Conservation (phyloP, 2,888 invertebrate species). For the Rotaria macrura region DNA sequence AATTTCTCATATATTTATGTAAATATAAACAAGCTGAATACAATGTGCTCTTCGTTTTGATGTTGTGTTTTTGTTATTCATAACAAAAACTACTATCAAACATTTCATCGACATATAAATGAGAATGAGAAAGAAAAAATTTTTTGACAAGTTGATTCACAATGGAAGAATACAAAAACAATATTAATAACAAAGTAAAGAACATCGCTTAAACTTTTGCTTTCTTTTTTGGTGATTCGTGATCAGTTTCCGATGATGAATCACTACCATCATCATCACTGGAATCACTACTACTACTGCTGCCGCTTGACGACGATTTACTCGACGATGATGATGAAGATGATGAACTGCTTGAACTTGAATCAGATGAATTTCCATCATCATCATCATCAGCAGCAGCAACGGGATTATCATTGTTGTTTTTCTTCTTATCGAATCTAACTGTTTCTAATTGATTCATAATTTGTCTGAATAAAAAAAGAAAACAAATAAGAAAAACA, state of each 20-base stretch:
- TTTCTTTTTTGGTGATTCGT: not conserved
- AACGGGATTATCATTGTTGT: not conserved
- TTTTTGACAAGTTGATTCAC: not conserved
- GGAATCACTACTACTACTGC: not conserved
- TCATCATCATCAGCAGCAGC: not conserved
- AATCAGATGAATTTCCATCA: not conserved
- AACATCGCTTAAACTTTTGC: not conserved
- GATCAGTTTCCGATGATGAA: not conserved
- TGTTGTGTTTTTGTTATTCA: not conserved
- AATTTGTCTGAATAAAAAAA: not conserved
- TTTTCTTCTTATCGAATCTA: not conserved
- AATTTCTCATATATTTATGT: too few relatives aligned
- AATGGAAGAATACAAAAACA: not conserved
- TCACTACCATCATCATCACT: not conserved
- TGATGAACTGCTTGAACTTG: not conserved
- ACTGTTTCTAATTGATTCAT: not conserved
- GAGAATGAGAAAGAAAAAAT: not conserved
- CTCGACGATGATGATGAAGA: not conserved
- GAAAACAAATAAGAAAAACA: not conserved
- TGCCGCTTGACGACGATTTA: not conserved
- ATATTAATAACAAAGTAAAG: not conserved
- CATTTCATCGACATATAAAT: not conserved
- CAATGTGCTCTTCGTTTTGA: too few relatives aligned
- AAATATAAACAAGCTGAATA: too few relatives aligned
- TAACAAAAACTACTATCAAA: not conserved